Base-by-base conservation (phyloP, 1,140 invertebrate genomes). In the Drosophila biarmipes region DNA sequence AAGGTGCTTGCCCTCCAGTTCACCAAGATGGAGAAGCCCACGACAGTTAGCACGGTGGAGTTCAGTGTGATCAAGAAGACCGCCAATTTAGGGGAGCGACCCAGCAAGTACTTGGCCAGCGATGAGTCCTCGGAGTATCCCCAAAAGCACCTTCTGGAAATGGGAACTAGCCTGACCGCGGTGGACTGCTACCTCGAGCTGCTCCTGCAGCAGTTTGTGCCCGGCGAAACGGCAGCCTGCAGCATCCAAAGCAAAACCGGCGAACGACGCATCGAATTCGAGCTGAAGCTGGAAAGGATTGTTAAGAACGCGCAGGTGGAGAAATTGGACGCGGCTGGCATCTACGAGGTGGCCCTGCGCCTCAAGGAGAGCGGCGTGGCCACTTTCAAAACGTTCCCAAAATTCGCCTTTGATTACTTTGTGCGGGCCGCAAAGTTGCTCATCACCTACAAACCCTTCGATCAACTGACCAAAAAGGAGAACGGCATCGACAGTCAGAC, bases 401-500 rank as follows among this genome's bases (percentile, higher is more conserved):
- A 73, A 46, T 92, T 92, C 49, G 90, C 91, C 1, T 91, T 87
- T 15, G 84, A 92, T 42, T 92, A 92, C 52, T 92, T 92, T 62
- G 40, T 53, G 17, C 63, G 80, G 29, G 87, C 91, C 12, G 91
- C 91, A 3, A 92, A 92, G 52, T 58, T 79, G 40, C 57, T 92
- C 14, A 87, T 92, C 14, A 87, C 91, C 6, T 92, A 78, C 53
- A 87, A 91, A 56, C 84, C 90, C 1, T 92, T 92, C 38, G 77
- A 91, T 6, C 66, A 64, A 35, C 48, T 92, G 6, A 67, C 66
- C n/a, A 63, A 63, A 3, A 73, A 62, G 17, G 21, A 34, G 2
- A 81, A 92, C 38, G 81, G 81, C 10, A 78, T 92, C 4, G 59
- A 75, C 15, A 71, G 68, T 3, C 48, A 19, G 10, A 2, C 52